Conservation (phyloP, 1,140 invertebrate genomes). For the Agrypnia vestita region DNA sequence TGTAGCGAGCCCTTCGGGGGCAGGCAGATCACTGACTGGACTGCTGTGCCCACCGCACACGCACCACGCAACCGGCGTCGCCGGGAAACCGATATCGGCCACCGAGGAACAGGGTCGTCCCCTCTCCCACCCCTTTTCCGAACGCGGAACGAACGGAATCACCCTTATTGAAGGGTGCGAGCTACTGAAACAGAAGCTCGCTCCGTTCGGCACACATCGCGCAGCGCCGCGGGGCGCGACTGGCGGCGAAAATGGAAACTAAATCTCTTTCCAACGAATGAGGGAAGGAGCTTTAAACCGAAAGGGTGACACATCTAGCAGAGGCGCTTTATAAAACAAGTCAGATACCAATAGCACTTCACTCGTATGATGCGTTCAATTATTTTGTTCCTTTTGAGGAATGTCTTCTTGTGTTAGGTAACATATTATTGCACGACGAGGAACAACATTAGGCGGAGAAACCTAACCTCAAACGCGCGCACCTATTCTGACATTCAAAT, state of each 20-base stretch:
- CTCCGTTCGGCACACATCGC: background rate
- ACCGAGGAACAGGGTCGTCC: background rate
- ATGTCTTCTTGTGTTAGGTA: background rate
- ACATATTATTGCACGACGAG: background rate
- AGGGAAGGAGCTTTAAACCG: conserved; percentile 22
- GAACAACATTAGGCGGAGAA: conserved; percentile 14
- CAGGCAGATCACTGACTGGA: conserved; percentile 38
- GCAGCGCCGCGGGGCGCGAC: conserved; percentile 44
- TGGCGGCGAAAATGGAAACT: conserved; percentile 42
- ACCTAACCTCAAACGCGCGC: conserved; percentile 35
- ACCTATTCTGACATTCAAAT: conserved; percentile 44
- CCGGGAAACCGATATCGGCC: background rate
- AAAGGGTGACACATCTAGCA: background rate
- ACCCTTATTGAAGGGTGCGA: background rate
- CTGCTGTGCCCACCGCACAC: background rate
- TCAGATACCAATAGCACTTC: background rate
- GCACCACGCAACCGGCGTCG: background rate
- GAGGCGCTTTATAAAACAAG: background rate
- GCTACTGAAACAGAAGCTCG: background rate
- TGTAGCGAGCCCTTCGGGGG: conserved; percentile 48
- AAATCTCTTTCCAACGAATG: conserved; percentile 37
- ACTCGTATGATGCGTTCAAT: background rate
- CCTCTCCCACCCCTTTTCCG: too few species aligned
- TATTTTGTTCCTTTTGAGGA: background rate
- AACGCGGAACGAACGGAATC: too few species aligned